These are phyloP conservation scores for Philonicus albiceps DNA, from an alignment of 2,888 invertebrate species.

Conservation along the genomic window DNA sequence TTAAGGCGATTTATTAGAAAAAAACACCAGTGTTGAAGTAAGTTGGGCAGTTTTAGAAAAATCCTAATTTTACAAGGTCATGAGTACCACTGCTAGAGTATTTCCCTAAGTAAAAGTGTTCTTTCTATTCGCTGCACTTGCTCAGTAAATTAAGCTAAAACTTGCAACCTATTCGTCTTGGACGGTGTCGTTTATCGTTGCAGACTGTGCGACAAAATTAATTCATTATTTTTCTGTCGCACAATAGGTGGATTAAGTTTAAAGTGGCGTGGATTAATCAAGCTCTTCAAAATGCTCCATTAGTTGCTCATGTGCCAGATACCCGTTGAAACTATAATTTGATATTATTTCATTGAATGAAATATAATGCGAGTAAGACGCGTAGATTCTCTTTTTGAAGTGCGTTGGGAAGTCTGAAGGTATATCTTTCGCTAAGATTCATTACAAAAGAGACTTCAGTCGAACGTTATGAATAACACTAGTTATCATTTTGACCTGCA, in stretches of 20 bases:
- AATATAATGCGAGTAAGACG: not conserved
- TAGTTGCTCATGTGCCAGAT: not conserved
- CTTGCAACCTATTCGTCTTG: not conserved
- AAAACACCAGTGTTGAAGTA: not conserved
- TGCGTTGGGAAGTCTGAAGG: not conserved
- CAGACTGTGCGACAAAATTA: not conserved
- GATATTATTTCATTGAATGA: not conserved
- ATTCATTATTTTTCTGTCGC: not conserved
- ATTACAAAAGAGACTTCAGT: not conserved
- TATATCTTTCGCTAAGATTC: not conserved
- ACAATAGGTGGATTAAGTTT: not conserved
- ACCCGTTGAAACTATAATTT: not conserved
- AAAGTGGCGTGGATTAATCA: not conserved
- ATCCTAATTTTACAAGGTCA: not conserved
- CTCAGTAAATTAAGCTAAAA: not conserved
- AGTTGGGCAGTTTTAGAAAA: not conserved
- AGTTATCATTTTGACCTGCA: not conserved
- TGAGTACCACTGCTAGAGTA: not conserved
- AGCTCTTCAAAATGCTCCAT: not conserved
- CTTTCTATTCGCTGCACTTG: not conserved
- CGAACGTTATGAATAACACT: not conserved
- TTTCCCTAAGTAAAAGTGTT: not conserved
- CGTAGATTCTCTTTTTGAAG: not conserved
- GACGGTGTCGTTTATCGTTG: not conserved
- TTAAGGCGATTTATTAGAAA: not conserved